Conservation (phyloP, 64 coral and sea anemone genomes). For the Stylophora pistillata region DNA sequence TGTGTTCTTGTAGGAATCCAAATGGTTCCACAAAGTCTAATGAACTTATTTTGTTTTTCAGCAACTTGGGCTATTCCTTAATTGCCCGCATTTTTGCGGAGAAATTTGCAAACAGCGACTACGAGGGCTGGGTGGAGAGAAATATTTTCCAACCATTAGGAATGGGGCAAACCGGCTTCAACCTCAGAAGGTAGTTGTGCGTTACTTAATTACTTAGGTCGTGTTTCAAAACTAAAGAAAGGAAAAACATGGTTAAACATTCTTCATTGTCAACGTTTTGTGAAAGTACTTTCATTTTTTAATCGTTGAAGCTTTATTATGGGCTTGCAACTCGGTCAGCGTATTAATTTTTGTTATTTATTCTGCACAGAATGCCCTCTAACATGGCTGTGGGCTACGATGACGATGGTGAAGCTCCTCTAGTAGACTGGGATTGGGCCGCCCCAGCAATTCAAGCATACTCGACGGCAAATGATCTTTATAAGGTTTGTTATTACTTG, state of each 20-base stretch:
- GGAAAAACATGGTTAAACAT: too few species aligned
- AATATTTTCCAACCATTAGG: slow-evolving; percentile 76
- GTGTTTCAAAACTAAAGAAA: too few species aligned
- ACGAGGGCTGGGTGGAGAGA: slow-evolving; percentile 72
- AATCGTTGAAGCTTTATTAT: too few species aligned
- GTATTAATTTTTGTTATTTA: not conserved
- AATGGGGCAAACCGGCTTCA: slow-evolving; percentile 85
- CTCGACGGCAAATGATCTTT: slow-evolving; percentile 74
- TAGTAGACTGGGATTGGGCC: slow-evolving; percentile 89
- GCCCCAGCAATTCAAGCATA: slow-evolving; percentile 84
- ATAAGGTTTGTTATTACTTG: slow-evolving; percentile 65
- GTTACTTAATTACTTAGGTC: not conserved
- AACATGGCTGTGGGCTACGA: slow-evolving; percentile 82
- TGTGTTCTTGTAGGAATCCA: too few species aligned
- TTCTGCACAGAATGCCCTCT: slow-evolving; percentile 45
- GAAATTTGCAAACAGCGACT: slow-evolving; percentile 72
- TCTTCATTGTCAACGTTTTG: too few species aligned
- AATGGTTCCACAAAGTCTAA: too few species aligned
- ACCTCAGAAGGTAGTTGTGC: slow-evolving; percentile 61
- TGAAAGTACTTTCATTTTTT: too few species aligned
- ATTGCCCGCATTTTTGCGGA: slow-evolving; percentile 68
- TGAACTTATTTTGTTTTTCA: slow-evolving; percentile 26
- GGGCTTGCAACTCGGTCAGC: too few species aligned
- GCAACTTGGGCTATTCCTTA: slow-evolving; percentile 89
- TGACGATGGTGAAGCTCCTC: slow-evolving; percentile 32